Base-by-base conservation (phyloP, 2,113 vertebrate genomes). In the Nibea albiflora region DNA sequence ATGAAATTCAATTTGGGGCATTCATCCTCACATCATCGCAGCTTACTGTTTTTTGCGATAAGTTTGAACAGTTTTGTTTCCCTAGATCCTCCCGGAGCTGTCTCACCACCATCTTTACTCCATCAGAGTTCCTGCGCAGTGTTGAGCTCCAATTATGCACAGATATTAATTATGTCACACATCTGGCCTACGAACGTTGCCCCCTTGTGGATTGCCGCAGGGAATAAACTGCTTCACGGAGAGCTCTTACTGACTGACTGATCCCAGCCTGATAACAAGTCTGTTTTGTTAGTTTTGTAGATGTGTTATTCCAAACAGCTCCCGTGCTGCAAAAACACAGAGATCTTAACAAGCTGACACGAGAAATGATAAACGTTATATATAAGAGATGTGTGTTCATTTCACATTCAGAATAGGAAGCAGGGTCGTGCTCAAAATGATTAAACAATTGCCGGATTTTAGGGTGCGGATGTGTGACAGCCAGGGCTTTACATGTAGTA, bases 171-270 rank as follows among this genome's bases (percentile, higher is more conserved):
- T 26, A 62, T 76, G 71, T 71, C 62, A 84, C 61, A 74, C 22
- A 62, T 71, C 68, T 62, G 71, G 72, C 73, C 81, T 76, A 79
- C 64, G 73, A 76, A 88, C 52, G 84, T 89, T 88, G 89, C 93
- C 93, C 92, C 88, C 88, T 93, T 81, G 91, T 94, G 93, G 92
- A 88, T n/a, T 52, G 22, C 67, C 35, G 66, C 52, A 58, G 54
- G 65, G 68, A 31, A 57, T 12, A 63, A 88, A 69, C 50, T 64
- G 58, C 53, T 54, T 63, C 22, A 5, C 28, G 19, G 17, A 82
- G 53, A 52, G 47, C 26, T 67, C 31, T 24, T 20, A n/a, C 80
- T 78, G 71, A 28, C 63, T 42, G 64, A 62, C 63, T 85, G 90
- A 90, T 85, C 65, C 54, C 50, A 22, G 52, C 52, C 86, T 73